phyloP scores from a whole-genome alignment of 2,797 vertebrate species.

The Coregonus ussuriensis region DNA sequence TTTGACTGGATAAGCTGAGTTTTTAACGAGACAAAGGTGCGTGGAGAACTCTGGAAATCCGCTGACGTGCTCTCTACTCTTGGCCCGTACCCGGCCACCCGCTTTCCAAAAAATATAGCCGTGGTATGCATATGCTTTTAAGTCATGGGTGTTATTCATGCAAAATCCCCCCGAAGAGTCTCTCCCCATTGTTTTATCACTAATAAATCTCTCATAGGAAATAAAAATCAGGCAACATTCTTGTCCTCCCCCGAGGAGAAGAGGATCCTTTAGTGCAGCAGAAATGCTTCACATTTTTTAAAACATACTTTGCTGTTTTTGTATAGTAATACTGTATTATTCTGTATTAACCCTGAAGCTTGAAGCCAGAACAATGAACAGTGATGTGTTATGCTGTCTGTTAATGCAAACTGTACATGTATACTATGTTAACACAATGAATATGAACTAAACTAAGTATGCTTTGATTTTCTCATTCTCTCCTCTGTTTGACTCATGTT shows the following conservation, averaged over 20 bases:
- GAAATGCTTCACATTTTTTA: conserved; percentile 26
- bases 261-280: conserved; percentile 11
- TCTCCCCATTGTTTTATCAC: conserved; percentile 42
- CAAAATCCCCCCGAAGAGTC: conserved; percentile 43
- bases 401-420: not conserved
- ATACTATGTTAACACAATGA: conserved; percentile 6
- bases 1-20: conserved; percentile 44
- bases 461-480: conserved; percentile 27
- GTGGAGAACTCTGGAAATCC: conserved; percentile 44
- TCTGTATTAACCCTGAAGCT: not conserved
- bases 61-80: conserved; percentile 21
- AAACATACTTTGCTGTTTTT: conserved; percentile 7
- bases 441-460: conserved; percentile 25
- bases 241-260: conserved; percentile 34
- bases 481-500: conserved; percentile 26
- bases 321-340: not conserved
- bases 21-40: conserved; percentile 57
- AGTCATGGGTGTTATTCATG: conserved; percentile 48
- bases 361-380: not conserved
- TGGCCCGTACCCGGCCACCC: conserved; percentile 34
- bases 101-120: conserved; percentile 34
- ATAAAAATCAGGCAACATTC: conserved; percentile 30
- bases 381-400: not conserved
- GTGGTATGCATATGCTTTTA: conserved; percentile 59
- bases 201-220: conserved; percentile 59